These are phyloP conservation scores for Dioctria rufipes DNA, from an alignment of 2,888 invertebrate genomes.

Conservation along the genomic window DNA sequence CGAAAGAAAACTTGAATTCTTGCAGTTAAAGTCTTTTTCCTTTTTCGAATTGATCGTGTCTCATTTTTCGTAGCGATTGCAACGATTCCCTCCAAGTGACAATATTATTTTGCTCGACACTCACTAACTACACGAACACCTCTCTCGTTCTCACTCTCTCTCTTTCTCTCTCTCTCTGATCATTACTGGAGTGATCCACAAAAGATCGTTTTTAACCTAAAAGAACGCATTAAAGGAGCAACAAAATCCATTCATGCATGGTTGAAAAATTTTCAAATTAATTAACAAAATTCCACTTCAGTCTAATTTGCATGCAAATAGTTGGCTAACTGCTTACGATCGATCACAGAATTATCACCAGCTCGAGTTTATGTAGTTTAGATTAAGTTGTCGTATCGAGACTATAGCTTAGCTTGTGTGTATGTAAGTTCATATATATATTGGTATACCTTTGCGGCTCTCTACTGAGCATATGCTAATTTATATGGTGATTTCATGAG, in stretches of 20 bases:
- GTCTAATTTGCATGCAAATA: constrained; percentile 56
- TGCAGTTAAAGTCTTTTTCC: neutral
- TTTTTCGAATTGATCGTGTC: constrained; percentile 45
- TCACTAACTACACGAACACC: constrained; percentile 40
- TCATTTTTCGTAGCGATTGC: constrained; percentile 42
- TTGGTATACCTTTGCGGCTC: no score
- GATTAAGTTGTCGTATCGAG: constrained; percentile 19
- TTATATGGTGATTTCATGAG: neutral
- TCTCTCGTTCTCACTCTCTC: neutral
- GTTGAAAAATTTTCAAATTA: constrained; percentile 37
- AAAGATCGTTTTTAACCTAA: neutral
- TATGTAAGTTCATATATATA: no score
- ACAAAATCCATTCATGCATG: neutral
- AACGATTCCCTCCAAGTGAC: constrained; percentile 20
- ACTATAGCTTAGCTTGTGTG: neutral
- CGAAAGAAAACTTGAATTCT: neutral
- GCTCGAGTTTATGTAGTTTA: constrained; percentile 11
- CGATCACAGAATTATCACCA: constrained; percentile 51
- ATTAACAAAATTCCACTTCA: constrained; percentile 53
- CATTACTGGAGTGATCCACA: constrained; percentile 36
- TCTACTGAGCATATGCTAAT: no score
- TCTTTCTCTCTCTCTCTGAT: neutral
- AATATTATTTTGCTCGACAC: constrained; percentile 32
- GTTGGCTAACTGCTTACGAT: constrained; percentile 53
- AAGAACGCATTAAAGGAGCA: constrained; percentile 15